phyloP scores from a whole-genome alignment of 2,113 vertebrate genomes.

The Clarias magur region DNA sequence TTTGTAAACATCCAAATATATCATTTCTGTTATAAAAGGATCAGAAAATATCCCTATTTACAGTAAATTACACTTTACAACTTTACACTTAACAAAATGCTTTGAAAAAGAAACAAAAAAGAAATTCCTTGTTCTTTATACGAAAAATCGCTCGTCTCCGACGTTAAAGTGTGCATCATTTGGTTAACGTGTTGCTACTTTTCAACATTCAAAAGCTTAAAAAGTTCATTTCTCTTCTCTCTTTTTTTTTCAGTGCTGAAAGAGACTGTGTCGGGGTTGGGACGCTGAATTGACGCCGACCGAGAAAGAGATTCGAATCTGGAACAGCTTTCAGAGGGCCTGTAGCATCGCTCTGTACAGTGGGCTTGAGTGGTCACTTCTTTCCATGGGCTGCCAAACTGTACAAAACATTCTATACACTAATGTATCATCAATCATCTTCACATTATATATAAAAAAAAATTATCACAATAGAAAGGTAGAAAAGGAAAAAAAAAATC shows the following conservation, averaged over 20 bases:
- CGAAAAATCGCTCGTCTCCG: constrained; percentile 47
- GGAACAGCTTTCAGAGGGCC: constrained; percentile 61
- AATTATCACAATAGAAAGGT: constrained; percentile 48
- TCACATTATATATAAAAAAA: constrained; percentile 43
- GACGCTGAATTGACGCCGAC: neutral
- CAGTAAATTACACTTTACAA: constrained; percentile 77
- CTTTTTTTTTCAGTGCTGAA: constrained; percentile 2
- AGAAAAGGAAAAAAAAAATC: constrained; percentile 59
- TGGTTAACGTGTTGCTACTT: constrained; percentile 31
- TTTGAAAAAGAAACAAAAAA: constrained; percentile 54
- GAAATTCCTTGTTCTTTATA: constrained; percentile 44
- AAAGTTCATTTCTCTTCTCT: neutral
- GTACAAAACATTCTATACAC: constrained; percentile 59
- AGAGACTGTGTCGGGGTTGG: constrained; percentile 25
- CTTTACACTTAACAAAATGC: constrained; percentile 70
- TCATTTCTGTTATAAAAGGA: constrained; percentile 70
- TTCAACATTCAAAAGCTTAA: neutral
- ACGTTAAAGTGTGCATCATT: constrained; percentile 47
- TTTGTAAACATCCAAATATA: constrained; percentile 57
- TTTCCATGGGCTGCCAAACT: constrained; percentile 50
- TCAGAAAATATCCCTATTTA: constrained; percentile 75
- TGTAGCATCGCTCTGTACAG: constrained; percentile 36
- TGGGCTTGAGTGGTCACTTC: constrained; percentile 47
- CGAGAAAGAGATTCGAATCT: constrained; percentile 38
- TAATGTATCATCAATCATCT: constrained; percentile 57